A percentile compares a stretch with the other conserved stretches of the same genome.
Evolutionary conservation across 1,140 invertebrate genomes (phyloP).

Genomic region (Dendrolimus punctatus): DNA sequence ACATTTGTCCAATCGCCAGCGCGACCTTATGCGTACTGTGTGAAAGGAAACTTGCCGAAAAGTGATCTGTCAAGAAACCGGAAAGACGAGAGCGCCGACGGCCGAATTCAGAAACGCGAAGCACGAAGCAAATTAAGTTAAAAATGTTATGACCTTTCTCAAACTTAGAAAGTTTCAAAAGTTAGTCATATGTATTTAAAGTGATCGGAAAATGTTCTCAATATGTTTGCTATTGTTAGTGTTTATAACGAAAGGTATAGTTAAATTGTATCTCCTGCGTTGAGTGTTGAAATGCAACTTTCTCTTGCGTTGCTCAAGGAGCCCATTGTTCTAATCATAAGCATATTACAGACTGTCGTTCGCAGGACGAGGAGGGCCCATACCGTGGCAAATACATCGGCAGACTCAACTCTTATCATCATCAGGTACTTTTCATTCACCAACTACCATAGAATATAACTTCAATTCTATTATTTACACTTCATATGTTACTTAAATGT

Average conservation of each 20-base stretch:
- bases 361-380: slow-evolving; percentile 75
- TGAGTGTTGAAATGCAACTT: slow-evolving; percentile 19
- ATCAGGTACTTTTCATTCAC: slow-evolving; percentile 66
- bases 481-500: not conserved
- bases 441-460: not conserved
- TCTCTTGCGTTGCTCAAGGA: slow-evolving; percentile 15
- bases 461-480: not conserved
- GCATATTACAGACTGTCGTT: slow-evolving; percentile 38
- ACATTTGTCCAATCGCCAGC: slow-evolving; percentile 14
- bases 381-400: slow-evolving; percentile 88
- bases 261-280: not conserved
- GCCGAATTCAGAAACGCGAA: no score
- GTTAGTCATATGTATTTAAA: slow-evolving; percentile 10
- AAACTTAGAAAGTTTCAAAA: slow-evolving; percentile 19
- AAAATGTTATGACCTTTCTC: slow-evolving; percentile 15
- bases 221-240: slow-evolving; percentile 18
- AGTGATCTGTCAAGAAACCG: slow-evolving; percentile 24
- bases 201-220: slow-evolving; percentile 18
- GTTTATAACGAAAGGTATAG: slow-evolving; percentile 34
- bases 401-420: slow-evolving; percentile 92
- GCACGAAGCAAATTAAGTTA: not conserved
- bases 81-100: slow-evolving; percentile 6
- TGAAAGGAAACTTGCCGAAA: slow-evolving; percentile 8
- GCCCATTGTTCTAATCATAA: not conserved
- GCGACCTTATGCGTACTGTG: slow-evolving; percentile 9